phyloP scores from a whole-genome alignment of 2,113 vertebrate genomes.

The Pomatostomus ruficeps region DNA sequence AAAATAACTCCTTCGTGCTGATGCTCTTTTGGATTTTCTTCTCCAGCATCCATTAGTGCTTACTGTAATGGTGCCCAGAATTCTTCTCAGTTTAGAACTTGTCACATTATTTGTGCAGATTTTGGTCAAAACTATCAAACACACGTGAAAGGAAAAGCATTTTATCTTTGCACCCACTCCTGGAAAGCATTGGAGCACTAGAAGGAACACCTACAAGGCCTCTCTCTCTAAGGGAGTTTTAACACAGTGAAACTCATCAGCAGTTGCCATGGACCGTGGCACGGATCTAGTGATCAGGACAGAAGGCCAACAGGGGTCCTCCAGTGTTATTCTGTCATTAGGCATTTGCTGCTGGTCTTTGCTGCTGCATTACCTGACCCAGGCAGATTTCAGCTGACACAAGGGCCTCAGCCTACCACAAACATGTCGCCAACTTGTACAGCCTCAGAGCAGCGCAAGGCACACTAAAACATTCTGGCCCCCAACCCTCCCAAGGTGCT shows the following conservation, averaged over 20 bases:
- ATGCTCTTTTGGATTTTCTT: not conserved
- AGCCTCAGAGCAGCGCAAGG: not conserved
- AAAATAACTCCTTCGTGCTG: not conserved
- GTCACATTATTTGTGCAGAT: not conserved
- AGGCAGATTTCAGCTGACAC: not conserved
- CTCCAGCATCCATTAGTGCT: not conserved
- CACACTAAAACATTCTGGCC: not conserved
- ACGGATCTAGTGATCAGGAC: not conserved
- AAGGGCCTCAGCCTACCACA: not conserved
- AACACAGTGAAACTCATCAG: fast-evolving
- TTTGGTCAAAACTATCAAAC: not conserved
- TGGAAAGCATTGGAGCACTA: not conserved
- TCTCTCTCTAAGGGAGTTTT: not conserved
- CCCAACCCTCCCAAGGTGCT: not conserved
- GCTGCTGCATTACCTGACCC: not conserved
- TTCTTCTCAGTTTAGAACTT: not conserved
- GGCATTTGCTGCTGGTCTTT: not conserved
- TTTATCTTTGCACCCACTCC: not conserved
- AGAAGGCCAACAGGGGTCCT: not conserved
- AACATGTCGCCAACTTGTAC: not conserved
- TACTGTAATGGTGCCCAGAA: not conserved
- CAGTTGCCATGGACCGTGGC: not conserved
- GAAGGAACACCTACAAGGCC: not conserved
- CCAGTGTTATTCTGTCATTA: not conserved
- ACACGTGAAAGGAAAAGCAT: not conserved